Conservation (phyloP, 2,888 invertebrate genomes). For the Serripes groenlandicus region DNA sequence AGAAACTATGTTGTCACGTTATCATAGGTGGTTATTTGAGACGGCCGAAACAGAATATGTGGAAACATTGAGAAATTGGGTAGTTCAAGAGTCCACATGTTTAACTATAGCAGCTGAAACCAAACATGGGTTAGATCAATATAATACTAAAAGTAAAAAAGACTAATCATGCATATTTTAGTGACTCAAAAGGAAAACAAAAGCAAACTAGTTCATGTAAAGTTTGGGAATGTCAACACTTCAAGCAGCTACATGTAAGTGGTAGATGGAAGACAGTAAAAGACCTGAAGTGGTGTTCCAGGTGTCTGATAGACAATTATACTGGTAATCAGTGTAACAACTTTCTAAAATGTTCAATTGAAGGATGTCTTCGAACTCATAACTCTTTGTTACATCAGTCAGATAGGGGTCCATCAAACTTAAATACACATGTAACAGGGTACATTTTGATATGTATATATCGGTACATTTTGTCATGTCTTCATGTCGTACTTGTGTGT, state of each 20-base stretch:
- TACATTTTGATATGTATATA: too few species aligned
- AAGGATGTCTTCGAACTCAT: too few species aligned
- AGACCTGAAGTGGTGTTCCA: constrained; percentile 4
- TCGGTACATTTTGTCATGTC: too few species aligned
- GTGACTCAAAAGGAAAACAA: neutral
- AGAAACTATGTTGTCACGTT: too few species aligned
- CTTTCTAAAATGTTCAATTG: neutral
- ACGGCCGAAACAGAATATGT: too few species aligned
- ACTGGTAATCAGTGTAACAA: constrained; percentile 2
- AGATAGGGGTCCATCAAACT: too few species aligned
- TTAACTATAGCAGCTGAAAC: neutral
- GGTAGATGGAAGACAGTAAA: constrained; percentile 3
- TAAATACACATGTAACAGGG: too few species aligned
- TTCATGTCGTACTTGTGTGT: too few species aligned
- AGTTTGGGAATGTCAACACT: neutral
- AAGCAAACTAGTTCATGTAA: neutral
- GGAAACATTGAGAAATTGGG: neutral
- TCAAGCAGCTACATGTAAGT: neutral
- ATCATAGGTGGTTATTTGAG: too few species aligned
- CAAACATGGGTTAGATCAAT: neutral
- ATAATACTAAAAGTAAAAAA: neutral
- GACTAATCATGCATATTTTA: neutral
- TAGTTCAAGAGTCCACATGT: neutral
- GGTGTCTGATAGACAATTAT: constrained; percentile 7
- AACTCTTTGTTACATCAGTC: too few species aligned